Conservation (phyloP, 2,797 vertebrate genomes). For the Poecile montanus region DNA sequence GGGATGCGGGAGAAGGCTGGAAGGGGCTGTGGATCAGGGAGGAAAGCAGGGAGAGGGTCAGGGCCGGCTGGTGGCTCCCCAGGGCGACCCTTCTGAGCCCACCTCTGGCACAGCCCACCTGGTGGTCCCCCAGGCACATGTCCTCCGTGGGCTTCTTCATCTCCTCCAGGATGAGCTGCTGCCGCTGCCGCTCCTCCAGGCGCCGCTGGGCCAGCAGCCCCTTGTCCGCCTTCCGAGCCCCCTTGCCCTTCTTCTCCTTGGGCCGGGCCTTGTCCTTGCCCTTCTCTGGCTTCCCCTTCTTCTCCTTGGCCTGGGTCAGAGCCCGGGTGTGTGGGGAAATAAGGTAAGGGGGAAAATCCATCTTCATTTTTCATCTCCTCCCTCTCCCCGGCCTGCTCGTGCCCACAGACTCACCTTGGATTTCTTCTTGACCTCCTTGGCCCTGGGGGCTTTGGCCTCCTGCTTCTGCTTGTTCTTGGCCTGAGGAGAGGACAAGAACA, state of each 20-base stretch:
- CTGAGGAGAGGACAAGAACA: constrained; percentile 65
- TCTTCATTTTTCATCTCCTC: background rate
- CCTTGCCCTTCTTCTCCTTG: constrained; percentile 81
- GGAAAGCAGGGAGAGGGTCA: background rate
- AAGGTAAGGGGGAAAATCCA: background rate
- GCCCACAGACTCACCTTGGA: constrained; percentile 77
- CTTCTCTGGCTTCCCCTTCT: constrained; percentile 71
- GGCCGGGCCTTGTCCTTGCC: constrained; percentile 83
- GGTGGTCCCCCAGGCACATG: constrained; percentile 95
- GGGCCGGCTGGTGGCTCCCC: rapidly evolving
- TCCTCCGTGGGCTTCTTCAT: constrained; percentile 96
- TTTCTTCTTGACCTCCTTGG: constrained; percentile 86
- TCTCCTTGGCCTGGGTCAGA: constrained; percentile 61
- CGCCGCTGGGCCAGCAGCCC: constrained; percentile 84
- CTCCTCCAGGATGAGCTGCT: constrained; percentile 92
- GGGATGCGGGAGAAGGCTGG: constrained; percentile 89
- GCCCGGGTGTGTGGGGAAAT: rapidly evolving
- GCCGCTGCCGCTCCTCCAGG: constrained; percentile 88
- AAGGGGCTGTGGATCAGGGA: constrained; percentile 77
- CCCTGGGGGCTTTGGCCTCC: constrained; percentile 85
- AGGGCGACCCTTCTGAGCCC: background rate
- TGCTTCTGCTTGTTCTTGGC: constrained; percentile 90
- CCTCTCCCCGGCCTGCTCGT: rapidly evolving
- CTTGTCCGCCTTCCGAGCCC: constrained; percentile 83
- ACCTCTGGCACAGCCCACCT: constrained; percentile 69